phyloP scores from a whole-genome alignment of 2,113 vertebrate species.

The Meles meles region DNA sequence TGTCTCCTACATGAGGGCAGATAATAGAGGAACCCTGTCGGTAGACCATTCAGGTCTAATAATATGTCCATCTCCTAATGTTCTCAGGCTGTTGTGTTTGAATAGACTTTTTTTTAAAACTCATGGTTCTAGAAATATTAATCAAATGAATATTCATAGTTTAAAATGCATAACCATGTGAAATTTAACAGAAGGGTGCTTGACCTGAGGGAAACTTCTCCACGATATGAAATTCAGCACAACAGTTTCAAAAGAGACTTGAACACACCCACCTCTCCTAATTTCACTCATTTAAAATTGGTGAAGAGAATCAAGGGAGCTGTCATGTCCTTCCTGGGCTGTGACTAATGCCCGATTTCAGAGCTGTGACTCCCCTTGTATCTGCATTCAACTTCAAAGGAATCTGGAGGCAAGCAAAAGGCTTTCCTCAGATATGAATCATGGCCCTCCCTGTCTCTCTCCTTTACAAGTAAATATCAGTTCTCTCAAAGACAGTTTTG shows the following conservation, averaged over 20 bases:
- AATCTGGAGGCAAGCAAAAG: neutral
- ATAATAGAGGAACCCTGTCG: neutral
- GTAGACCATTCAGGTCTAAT: neutral
- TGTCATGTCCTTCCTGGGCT: neutral
- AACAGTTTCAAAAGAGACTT: neutral
- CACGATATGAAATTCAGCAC: neutral
- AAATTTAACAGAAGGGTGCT: conserved; percentile 36
- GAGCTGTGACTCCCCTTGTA: neutral
- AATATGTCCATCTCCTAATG: neutral
- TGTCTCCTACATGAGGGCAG: neutral
- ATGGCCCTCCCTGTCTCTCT: neutral
- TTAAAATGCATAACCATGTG: conserved; percentile 1
- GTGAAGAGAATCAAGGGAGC: neutral
- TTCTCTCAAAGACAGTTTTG: neutral
- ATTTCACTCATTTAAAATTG: neutral
- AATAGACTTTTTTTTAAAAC: neutral
- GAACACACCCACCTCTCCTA: neutral
- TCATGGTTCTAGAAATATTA: conserved; percentile 38
- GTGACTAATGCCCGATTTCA: neutral
- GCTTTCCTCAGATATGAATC: neutral
- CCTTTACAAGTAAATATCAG: neutral
- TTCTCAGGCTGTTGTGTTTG: neutral
- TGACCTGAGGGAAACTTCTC: neutral
- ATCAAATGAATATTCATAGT: conserved; percentile 53
- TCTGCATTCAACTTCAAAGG: conserved; percentile 42